phyloP scores from a whole-genome alignment of 2,888 invertebrate species.

The Theretra japonica region DNA sequence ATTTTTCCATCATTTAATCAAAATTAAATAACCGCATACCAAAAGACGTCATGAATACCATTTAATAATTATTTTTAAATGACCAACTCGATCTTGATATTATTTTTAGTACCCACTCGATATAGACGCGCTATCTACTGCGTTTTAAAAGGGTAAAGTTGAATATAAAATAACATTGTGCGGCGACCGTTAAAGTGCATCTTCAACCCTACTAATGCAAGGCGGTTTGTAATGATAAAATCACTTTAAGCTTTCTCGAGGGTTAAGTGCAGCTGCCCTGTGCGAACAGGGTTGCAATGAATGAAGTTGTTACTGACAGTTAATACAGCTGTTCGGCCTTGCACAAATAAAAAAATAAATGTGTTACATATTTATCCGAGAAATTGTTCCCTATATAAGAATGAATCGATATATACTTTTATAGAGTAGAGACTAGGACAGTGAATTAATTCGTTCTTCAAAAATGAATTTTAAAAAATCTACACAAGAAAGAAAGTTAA shows the following conservation, averaged over 20 bases:
- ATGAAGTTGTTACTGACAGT: conserved; percentile 29
- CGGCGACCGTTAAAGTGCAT: conserved; percentile 11
- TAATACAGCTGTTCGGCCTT: conserved; percentile 23
- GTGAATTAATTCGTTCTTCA: no score
- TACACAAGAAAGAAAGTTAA: no score
- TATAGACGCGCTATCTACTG: not conserved
- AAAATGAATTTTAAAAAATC: no score
- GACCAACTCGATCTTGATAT: conserved; percentile 6
- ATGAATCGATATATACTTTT: not conserved
- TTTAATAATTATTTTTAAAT: conserved; percentile 22
- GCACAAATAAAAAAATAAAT: not conserved
- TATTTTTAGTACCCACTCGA: conserved; percentile 20
- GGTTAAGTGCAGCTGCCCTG: conserved; percentile 65
- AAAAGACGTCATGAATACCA: conserved; percentile 4
- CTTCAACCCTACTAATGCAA: conserved; percentile 20
- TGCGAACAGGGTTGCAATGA: conserved; percentile 44
- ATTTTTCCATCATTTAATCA: not conserved
- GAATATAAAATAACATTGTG: not conserved
- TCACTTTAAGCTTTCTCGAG: conserved; percentile 27
- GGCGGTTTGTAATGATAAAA: conserved; percentile 20
- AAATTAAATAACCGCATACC: not conserved
- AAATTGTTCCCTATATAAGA: not conserved
- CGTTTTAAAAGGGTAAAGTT: conserved; percentile 24
- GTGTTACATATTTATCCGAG: not conserved
- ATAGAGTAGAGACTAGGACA: not conserved